Base-by-base conservation (phyloP, 2,888 invertebrate species). In the Drosophila anomelani region DNA sequence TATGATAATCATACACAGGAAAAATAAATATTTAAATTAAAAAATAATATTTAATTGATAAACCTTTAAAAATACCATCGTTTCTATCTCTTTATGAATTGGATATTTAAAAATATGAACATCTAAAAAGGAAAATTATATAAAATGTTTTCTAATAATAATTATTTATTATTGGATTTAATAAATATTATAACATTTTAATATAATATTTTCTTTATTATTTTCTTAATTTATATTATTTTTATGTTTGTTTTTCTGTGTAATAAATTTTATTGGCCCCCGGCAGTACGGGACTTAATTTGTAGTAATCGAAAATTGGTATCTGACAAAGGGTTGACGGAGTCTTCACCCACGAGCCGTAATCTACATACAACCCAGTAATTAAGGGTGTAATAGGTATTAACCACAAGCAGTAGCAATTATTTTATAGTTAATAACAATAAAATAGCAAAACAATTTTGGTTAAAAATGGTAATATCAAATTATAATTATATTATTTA, bases 251-350 rank as follows among this genome's bases (percentile, higher is more conserved):
- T n/a, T 47, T 29, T 47, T 17, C 4, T 47, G n/a, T 29, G 7
- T 51, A 34, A 46, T 51, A 29, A 36, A 20, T 26, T 20, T 36
- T 23, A 12, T 26, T 4, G 26, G 3, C 39, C 13, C 12, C 2
- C 1, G 15, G 36, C 17, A n/a, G n/a, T 32, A 36, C 49, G 49
- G 55, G 38, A 17, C 12, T 26, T 32, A 32, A 74, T 74, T 49
- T 51, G 38, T 26, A 23, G 17, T 71, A 36, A 36, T 71, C 47
- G 13, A 7, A 38, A 46, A 17, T 53, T 34, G 32, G 29, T 56
- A 46, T 39, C 54, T 47, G n/a, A 9, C 23, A n/a, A 44, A 13
- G 17, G 34, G 44, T 34, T 32, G 20, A 47, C 12, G 34, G 23
- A 46, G 41, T 54, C 26, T 23, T 46, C 9, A 20, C 20, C 17